These are phyloP conservation scores for Siniperca scherzeri DNA, from an alignment of 2,797 vertebrate species.

Conservation along the genomic window DNA sequence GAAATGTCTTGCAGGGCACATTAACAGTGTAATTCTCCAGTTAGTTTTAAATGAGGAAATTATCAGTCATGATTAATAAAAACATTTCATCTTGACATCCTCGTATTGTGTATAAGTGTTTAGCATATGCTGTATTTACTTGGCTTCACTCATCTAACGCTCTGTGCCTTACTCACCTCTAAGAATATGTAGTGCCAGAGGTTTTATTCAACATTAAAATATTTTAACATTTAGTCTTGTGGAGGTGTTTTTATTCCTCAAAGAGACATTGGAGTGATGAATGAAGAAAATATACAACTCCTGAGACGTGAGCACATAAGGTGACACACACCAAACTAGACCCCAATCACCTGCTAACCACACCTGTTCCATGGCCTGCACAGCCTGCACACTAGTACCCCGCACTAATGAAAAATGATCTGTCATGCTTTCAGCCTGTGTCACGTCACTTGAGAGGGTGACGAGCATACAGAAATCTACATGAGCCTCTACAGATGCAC, in stretches of 20 bases:
- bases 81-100: conserved; percentile 34
- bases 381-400: background rate
- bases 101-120: conserved; percentile 17
- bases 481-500: conserved; percentile 9
- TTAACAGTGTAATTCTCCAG: conserved; percentile 32
- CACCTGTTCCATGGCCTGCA: conserved; percentile 19
- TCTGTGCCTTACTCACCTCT: background rate
- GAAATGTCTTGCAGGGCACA: conserved; percentile 44
- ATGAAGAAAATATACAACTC: conserved; percentile 13
- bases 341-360: conserved; percentile 20
- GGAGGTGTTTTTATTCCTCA: conserved; percentile 4
- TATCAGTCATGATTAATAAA: conserved; percentile 33
- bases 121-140: conserved; percentile 5
- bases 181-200: background rate
- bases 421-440: background rate
- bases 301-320: background rate
- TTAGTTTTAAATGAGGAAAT: conserved; percentile 48
- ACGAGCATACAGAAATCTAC: conserved; percentile 1
- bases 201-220: background rate
- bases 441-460: conserved; percentile 2
- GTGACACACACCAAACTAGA: conserved; percentile 8
- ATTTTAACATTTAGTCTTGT: background rate
- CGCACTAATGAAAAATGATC: conserved; percentile 27
- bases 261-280: conserved; percentile 11
- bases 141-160: conserved; percentile 20